Base-by-base conservation (phyloP, 2,888 invertebrate species). In the Amorpha juglandis region DNA sequence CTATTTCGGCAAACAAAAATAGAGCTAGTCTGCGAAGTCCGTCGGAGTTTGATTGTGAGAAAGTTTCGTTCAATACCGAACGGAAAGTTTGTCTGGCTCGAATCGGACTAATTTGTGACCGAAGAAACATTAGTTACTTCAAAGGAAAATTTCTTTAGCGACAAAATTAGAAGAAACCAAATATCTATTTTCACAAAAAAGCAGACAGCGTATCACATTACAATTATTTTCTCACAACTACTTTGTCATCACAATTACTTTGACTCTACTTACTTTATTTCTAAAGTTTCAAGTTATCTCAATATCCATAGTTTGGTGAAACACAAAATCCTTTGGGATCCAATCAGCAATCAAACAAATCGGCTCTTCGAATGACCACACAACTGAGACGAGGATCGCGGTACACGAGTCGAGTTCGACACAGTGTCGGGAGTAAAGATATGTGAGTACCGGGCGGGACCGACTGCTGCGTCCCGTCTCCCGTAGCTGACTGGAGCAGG, bases 401-500 rank as follows among this genome's bases (percentile, higher is more conserved):
- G 68, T 73, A 70, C 77, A 74, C 81, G 82, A 78, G 73, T 70
- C 73, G 78, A 80, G 79, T 78, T 78, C 78, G 79, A 9, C 50
- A 74, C 71, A 71, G 79, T 79, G 77, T 80, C 79, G 78, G 71
- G 77, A 76, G 73, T 76, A 64, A 69, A 73, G 70, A 69, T 65
- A 68, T 74, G 74, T 70, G 67, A 68, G 68, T 68, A 74, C 68
- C 69, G 74, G 74, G 74, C 76, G 74, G 81, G 86, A 84, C 83
- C 91, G 90, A 83, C 91, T 83, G 83, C 67, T 78, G 77, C 83
- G 83, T 83, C 77, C 86, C 82, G 86, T 79, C 83, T 87, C 88
- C 84, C 83, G 86, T 78, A 81, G 83, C 87, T 85, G 86, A 93
- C 92, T 93, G 91, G 88, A 89, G 87, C 88, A 84, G 85, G 84